Evolutionary conservation across 2,888 invertebrate genomes (phyloP).

Genomic region (Andrena marginata): DNA sequence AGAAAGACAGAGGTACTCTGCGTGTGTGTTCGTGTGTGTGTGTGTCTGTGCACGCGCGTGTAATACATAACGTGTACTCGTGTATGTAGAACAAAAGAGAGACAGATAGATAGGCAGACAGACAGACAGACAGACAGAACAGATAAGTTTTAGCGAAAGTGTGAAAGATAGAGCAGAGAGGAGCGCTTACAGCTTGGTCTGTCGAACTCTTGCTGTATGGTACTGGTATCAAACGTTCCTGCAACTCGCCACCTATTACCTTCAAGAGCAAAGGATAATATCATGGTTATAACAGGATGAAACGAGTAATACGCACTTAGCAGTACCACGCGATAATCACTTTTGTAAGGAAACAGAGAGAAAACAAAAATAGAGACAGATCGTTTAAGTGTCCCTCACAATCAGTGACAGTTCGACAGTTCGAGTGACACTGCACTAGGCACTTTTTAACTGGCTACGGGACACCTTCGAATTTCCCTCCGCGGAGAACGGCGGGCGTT

Average conservation of each 20-base stretch:
- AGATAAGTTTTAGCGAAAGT: constrained; percentile 71
- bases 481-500: too few species aligned
- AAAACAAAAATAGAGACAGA: background rate
- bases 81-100: constrained; percentile 45
- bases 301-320: constrained; percentile 78
- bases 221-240: constrained; percentile 99
- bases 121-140: constrained; percentile 62
- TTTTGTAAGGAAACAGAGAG: background rate
- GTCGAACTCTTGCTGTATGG: constrained; percentile 99
- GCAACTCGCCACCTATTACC: constrained; percentile 99
- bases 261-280: constrained; percentile 93
- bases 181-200: constrained; percentile 99
- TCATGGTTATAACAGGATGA: constrained; percentile 87
- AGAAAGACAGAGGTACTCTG: constrained; percentile 5
- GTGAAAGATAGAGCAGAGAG: constrained; percentile 87
- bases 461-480: background rate
- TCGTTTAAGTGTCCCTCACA: background rate
- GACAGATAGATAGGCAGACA: constrained; percentile 44
- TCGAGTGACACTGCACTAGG: constrained; percentile 22
- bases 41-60: background rate
- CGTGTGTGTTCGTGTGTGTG: constrained; percentile 16
- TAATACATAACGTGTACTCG: constrained; percentile 11
- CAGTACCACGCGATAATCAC: constrained; percentile 64
- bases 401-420: constrained; percentile 2
- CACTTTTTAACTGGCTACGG: constrained; percentile 43